Conservation (phyloP, 2,113 vertebrate species). For the Hippolais icterina region DNA sequence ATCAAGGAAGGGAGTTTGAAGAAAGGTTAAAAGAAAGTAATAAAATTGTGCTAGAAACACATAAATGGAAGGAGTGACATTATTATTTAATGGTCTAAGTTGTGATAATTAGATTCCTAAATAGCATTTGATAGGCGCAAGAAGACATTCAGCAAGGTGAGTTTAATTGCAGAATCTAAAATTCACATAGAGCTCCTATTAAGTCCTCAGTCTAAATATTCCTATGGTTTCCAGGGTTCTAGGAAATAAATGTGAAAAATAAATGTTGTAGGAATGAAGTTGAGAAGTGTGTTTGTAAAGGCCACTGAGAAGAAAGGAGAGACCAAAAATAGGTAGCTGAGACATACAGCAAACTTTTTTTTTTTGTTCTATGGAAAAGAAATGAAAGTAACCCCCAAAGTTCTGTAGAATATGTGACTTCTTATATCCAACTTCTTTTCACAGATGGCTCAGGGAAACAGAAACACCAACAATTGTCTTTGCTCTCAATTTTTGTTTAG, state of each 20-base stretch:
- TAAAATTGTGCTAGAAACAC: background rate
- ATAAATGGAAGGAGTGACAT: background rate
- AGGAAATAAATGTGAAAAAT: background rate
- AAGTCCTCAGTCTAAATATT: background rate
- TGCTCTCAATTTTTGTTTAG: background rate
- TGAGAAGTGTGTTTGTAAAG: background rate
- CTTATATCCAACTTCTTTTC: background rate
- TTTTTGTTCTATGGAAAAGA: background rate
- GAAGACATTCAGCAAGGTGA: background rate
- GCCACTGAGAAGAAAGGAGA: background rate
- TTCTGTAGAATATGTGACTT: background rate
- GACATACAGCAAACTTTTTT: background rate
- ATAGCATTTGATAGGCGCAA: background rate
- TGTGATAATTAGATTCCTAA: background rate
- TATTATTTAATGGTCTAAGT: background rate
- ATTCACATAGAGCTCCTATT: background rate
- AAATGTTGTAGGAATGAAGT: fast-evolving
- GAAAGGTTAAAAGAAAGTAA: background rate
- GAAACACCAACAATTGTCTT: background rate
- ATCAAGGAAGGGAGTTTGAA: background rate
- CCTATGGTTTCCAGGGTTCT: background rate
- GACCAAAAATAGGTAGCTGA: background rate
- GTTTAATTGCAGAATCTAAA: background rate
- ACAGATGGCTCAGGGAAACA: background rate
- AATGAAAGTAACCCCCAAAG: background rate